Evolutionary conservation across 2,113 vertebrate genomes (phyloP).

Genomic region (Gallinago undulata): DNA sequence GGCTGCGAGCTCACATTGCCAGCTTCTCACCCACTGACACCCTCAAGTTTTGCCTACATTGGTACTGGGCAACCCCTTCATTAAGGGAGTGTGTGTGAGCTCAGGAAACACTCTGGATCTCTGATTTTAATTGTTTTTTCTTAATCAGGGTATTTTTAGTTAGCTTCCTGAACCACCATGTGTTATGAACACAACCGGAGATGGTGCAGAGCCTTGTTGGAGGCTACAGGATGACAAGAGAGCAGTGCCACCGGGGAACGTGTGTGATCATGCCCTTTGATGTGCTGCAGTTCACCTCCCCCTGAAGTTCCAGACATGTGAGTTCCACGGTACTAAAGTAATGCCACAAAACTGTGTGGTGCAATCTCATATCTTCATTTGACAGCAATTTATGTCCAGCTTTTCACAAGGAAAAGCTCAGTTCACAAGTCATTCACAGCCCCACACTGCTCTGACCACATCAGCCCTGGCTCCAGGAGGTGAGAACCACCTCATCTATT

Average conservation of each 20-base stretch:
- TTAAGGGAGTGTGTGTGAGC: background rate
- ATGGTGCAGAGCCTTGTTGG: fast-evolving
- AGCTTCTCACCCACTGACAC: too few relatives aligned
- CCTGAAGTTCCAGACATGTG: background rate
- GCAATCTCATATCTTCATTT: background rate
- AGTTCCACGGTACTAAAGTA: background rate
- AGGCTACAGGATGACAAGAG: fast-evolving
- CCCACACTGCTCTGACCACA: background rate
- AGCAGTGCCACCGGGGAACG: fast-evolving
- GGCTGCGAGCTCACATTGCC: too few relatives aligned
- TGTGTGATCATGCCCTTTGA: background rate
- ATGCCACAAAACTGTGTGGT: fast-evolving
- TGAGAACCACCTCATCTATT: background rate
- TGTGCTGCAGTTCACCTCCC: fast-evolving
- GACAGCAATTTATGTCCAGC: background rate
- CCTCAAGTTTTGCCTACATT: background rate
- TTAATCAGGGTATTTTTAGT: background rate
- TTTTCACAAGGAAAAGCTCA: background rate
- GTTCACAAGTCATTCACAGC: background rate
- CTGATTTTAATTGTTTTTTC: background rate
- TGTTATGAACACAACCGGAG: background rate
- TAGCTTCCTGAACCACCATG: background rate
- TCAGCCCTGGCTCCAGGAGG: background rate
- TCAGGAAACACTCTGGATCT: background rate
- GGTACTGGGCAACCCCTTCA: background rate